These are phyloP conservation scores for Horisme vitalbata DNA, from an alignment of 2,888 invertebrate species.

Conservation along the genomic window DNA sequence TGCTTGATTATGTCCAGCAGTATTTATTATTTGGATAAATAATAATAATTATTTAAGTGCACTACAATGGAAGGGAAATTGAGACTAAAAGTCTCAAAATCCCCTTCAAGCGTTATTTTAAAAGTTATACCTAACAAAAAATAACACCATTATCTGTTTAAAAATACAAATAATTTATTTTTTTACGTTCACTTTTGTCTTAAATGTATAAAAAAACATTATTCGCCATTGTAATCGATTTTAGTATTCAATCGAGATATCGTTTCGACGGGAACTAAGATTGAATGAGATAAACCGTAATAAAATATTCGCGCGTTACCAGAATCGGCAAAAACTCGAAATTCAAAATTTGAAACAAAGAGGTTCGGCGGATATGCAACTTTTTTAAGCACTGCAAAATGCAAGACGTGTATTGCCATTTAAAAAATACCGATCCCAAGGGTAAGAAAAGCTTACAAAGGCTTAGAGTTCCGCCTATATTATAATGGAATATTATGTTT, in stretches of 20 bases:
- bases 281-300: constrained; percentile 51
- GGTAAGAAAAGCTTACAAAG: not conserved
- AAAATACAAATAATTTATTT: too few species aligned
- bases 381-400: constrained; percentile 23
- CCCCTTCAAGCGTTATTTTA: too few species aligned
- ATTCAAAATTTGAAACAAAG: too few species aligned
- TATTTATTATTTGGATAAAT: too few species aligned
- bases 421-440: constrained; percentile 1
- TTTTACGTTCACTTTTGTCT: not conserved
- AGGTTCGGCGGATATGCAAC: constrained; percentile 47
- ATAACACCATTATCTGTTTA: too few species aligned
- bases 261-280: constrained; percentile 45
- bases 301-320: constrained; percentile 23
- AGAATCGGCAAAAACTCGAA: constrained; percentile 22
- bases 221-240: constrained; percentile 50
- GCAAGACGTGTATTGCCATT: constrained; percentile 9
- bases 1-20: too few species aligned
- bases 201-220: constrained; percentile 34
- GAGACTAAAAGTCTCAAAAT: too few species aligned
- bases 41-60: too few species aligned
- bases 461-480: too few species aligned
- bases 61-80: too few species aligned
- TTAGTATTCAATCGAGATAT: constrained; percentile 58
- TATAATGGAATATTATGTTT: too few species aligned
- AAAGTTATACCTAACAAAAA: too few species aligned